Evolutionary conservation across 2,797 vertebrate species (phyloP).

Genomic region (Podarcis lilfordi): DNA sequence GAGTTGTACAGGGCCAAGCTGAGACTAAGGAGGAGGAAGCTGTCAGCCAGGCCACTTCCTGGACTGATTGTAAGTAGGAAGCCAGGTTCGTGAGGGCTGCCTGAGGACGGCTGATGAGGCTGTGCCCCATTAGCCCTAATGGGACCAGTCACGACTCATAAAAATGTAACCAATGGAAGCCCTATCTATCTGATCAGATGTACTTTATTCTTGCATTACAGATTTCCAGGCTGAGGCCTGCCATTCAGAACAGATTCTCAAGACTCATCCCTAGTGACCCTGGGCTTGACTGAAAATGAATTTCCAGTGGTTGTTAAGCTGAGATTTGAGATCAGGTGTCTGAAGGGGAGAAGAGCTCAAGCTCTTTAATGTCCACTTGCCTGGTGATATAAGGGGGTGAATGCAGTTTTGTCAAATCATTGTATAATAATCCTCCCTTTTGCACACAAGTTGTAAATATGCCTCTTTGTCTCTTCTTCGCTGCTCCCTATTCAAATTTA

Average conservation of each 20-base stretch:
- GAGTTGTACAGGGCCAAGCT: too few species aligned
- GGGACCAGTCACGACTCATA: too few species aligned
- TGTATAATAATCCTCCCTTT: not conserved
- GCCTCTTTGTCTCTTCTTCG: constrained; percentile 13
- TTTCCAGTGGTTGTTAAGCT: not conserved
- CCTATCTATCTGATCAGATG: not conserved
- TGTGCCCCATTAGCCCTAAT: too few species aligned
- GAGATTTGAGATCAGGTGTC: constrained; percentile 1
- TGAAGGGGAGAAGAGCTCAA: constrained; percentile 3
- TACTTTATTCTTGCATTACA: not conserved
- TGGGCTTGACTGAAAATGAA: not conserved
- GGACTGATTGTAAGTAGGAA: too few species aligned
- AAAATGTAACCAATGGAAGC: not conserved
- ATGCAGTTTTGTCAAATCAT: not conserved
- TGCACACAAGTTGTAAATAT: constrained; percentile 15
- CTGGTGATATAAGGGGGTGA: not conserved
- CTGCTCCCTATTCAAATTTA: constrained; percentile 1
- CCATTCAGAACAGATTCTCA: not conserved
- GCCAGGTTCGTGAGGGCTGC: too few species aligned
- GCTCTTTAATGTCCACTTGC: not conserved
- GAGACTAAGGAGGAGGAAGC: too few species aligned
- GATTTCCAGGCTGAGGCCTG: not conserved
- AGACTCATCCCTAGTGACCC: not conserved
- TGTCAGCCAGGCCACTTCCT: too few species aligned
- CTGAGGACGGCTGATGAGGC: too few species aligned